phyloP scores from a whole-genome alignment of 2,113 vertebrate genomes.

The Origma solitaria region DNA sequence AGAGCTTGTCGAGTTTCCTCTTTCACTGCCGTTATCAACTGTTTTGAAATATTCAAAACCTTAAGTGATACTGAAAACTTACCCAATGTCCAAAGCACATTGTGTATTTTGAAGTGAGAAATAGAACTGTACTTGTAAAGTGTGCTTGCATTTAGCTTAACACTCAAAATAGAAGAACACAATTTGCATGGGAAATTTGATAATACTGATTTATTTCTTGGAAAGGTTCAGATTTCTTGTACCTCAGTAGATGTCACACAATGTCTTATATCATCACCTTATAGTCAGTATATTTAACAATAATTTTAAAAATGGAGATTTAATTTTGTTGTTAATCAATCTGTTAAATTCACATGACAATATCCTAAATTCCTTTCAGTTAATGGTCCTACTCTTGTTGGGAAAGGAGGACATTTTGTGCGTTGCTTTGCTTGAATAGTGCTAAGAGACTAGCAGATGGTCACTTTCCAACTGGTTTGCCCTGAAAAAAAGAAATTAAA shows the following conservation, averaged over 20 bases:
- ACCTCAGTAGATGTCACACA: background rate
- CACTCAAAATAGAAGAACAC: slow-evolving; percentile 18
- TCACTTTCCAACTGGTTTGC: slow-evolving; percentile 89
- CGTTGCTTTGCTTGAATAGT: slow-evolving; percentile 78
- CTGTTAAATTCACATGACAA: slow-evolving; percentile 10
- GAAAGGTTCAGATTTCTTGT: background rate
- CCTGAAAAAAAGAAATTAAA: slow-evolving; percentile 83
- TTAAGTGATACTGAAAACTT: slow-evolving; percentile 48
- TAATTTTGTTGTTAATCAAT: slow-evolving; percentile 25
- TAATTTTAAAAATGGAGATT: background rate
- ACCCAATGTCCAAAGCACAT: slow-evolving; percentile 12
- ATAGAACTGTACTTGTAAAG: slow-evolving; percentile 25
- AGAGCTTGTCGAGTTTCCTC: slow-evolving; percentile 26
- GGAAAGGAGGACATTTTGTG: slow-evolving; percentile 74
- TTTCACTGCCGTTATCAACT: slow-evolving; percentile 37
- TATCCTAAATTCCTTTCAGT: slow-evolving; percentile 50
- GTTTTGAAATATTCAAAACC: slow-evolving; percentile 60
- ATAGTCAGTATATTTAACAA: background rate
- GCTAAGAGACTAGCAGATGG: slow-evolving; percentile 81
- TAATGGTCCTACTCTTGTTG: slow-evolving; percentile 69
- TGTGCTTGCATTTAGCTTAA: slow-evolving; percentile 10
- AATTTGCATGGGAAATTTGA: background rate
- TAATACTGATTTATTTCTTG: background rate
- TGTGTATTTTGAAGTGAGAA: slow-evolving; percentile 57
- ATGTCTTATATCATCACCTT: background rate